Evolutionary conservation across 1,140 invertebrate genomes (phyloP), one percentile per base, ranked within the genome.

Genomic region (Armadillidium nasatum): DNA sequence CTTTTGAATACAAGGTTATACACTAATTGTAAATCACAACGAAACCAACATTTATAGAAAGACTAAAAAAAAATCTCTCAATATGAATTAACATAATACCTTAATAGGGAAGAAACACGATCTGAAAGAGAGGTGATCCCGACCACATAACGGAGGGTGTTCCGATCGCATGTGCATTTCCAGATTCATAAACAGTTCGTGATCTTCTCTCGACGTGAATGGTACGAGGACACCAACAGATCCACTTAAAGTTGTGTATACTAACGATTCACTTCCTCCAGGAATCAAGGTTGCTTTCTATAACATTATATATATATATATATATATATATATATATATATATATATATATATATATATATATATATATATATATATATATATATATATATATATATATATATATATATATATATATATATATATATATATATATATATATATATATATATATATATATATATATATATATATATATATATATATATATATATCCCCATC

Each of bases 81-180:
- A 33, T 6, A 33, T 33, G 33, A 33, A 33, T 33, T 33, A 33
- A 7, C 50, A 15, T 60, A 13, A 13, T 60, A 60, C 93, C 88
- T 97, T 98, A 0, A 99, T 94, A 7, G 98, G 96, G 84, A 95
- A 99, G 86, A 99, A 99, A 82, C 96, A 98, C 33, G 96, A 98
- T 77, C 97, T 88, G 85, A 94, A 99, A 0, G 96, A 95, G 0
- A 99, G 87, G 86, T 99, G 98, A 87, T 99, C 97, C 22, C 97
- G 87, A 1, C 98, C 98, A 87, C 96, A 98, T 0, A 99, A 85
- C 0, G 97, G 96, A 0, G 95, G 89, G 85, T 98, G 94, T 85
- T 99, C 97, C 71, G 94, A 94, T 66, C 98, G 87, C 95, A 99
- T 97, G 84, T 99, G 96, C 97, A 99, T 99, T 85, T 99, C 98